These are phyloP conservation scores for Odontamblyopus lacepedii DNA, from an alignment of 2,797 vertebrate genomes.

Conservation along the genomic window DNA sequence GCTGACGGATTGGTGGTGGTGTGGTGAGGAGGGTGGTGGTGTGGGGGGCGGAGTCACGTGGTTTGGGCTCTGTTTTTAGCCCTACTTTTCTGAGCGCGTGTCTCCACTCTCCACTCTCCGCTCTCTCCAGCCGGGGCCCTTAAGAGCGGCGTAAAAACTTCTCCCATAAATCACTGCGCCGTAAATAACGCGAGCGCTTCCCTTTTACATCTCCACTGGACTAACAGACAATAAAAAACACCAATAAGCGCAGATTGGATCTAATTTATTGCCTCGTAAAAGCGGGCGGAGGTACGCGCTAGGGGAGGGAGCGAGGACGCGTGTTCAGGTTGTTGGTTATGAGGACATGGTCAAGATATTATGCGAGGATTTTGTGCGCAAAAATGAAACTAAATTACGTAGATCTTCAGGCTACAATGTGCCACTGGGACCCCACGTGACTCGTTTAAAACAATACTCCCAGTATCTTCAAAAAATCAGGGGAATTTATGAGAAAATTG, in stretches of 20 bases:
- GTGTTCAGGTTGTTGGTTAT: background rate
- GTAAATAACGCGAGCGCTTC: conserved; percentile 73
- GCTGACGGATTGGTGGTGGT: too few species aligned
- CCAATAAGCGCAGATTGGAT: conserved; percentile 73
- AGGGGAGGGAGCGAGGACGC: background rate
- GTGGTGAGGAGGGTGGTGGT: too few species aligned
- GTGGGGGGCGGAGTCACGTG: background rate
- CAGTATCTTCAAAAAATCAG: background rate
- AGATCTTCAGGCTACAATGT: background rate
- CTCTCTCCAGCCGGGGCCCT: too few species aligned
- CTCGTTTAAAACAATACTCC: background rate
- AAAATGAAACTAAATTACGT: background rate
- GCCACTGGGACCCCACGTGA: background rate
- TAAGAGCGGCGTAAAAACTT: conserved; percentile 56
- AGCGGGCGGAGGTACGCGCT: conserved; percentile 38
- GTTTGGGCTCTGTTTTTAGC: background rate
- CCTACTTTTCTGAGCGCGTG: conserved; percentile 10
- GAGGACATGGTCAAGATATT: too few species aligned
- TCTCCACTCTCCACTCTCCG: conserved; percentile 21
- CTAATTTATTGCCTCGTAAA: conserved; percentile 78
- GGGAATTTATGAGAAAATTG: too few species aligned
- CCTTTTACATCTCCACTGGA: conserved; percentile 71
- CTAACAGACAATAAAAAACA: conserved; percentile 78
- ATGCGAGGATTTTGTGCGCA: background rate
- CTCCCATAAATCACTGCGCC: conserved; percentile 68